Evolutionary conservation across 2,888 invertebrate species (phyloP), one percentile per base, ranked within the genome.

Genomic region (Gnatocerus cornutus): DNA sequence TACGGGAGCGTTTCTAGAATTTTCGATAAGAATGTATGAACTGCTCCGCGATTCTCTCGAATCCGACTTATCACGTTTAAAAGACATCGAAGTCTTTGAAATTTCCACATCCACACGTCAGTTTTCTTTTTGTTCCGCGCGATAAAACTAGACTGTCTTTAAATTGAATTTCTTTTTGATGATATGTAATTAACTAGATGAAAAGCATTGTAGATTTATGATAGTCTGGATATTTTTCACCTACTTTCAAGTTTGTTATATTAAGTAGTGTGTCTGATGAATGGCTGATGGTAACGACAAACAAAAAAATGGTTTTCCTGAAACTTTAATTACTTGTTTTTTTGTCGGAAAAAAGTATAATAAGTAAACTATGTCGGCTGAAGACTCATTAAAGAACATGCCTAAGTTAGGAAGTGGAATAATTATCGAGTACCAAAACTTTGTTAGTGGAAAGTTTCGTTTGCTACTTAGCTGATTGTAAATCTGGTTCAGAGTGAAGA

Each of bases 181-280:
- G 56, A 16, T 37, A 12, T 43, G 10, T 56, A 56, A 56, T 56
- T 56, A 56, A 56, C 56, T 29, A 33, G 56, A 56, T 56, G 56
- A 56, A 39, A 56, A 41, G 45, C 48, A 6, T 8, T 29, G 29
- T 29, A 27, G 56, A 21, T 13, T 12, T 43, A 14, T 56, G 43
- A 56, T 43, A 56, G 21, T 21, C 2, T 21, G 2, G 21, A 21
- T 13, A 27, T 10, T 59, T 46, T 46, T 59, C 46, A 59, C 59
- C 59, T 59, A 59, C 59, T 59, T 59, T 43, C 29, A 45, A 59
- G 10, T 59, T 59, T 59, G 13, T 13, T 12, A 59, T 45, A 59
- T 59, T 59, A 59, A 59, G 59, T 21, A 4, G 1, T 21, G 21
- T 1, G 27, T 30, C 43, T 58, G 59, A 59, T 45, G 45, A 45